Evolutionary conservation across 2,888 invertebrate genomes (phyloP), one percentile per base, ranked within the genome.

Genomic region (Carabus problematicus): DNA sequence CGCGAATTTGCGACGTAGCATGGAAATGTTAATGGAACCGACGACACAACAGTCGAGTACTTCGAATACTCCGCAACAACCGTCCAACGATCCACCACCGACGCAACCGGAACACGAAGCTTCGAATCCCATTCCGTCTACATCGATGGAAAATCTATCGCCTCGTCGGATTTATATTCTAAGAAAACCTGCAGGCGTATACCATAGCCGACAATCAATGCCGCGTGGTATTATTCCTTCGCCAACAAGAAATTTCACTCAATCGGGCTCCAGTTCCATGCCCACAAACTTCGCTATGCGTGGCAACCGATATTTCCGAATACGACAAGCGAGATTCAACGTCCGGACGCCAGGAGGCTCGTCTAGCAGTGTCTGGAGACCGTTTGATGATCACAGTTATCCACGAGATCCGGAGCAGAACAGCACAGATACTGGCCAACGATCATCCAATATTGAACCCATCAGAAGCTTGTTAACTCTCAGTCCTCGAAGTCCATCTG

Each of bases 1-100:
- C 70, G 74, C 80, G 12, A 81, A 81, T 73, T 73, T 82, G 62
- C 74, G 79, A 9, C 78, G 75, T 43, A 77, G 79, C 4, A 76
- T 81, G 73, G 79, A 80, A 41, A 74, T 78, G 72, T 70, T 81
- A 39, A 75, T 69, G 69, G 69, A 69, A 39, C 69, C 69, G 45
- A 18, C 41, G 19, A 54, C 55, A 8, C 56, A 64, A 39, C 40
- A 64, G 42, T 11, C 56, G 42, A 41, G 16, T 18, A 66, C 47
- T 14, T 39, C 39, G 6, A 56, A 14, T 39, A 29, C 56, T 29
- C 56, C 56, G 4, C 56, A 12, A 52, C 18, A 11, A 18, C 52
- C 52, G 9, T 52, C 52, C 16, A 56, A 42, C 16, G 41, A 43
- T 8, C 54, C 40, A 61, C 41, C 18, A 9, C 45, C 8, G 29